phyloP scores from a whole-genome alignment of 2,888 invertebrate genomes.

The Andrena haemorrhoa region DNA sequence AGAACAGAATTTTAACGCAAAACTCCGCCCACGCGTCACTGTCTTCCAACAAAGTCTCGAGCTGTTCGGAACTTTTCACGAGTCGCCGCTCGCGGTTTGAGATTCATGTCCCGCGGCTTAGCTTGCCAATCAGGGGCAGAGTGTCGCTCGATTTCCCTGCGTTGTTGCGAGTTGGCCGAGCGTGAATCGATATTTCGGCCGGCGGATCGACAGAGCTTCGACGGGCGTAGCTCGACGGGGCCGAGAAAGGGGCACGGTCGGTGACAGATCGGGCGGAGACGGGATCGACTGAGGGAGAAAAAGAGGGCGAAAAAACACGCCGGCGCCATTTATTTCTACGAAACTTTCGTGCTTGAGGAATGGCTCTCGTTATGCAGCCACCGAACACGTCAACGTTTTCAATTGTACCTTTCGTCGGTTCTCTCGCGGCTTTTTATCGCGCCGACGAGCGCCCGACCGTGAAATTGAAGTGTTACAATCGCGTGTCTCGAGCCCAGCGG shows the following conservation, averaged over 20 bases:
- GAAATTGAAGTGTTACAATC: slow-evolving; percentile 40
- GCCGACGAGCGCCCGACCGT: slow-evolving; percentile 30
- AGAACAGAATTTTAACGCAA: too few relatives aligned
- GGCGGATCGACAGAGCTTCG: slow-evolving; percentile 23
- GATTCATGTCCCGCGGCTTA: not conserved
- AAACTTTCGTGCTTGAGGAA: slow-evolving; percentile 74
- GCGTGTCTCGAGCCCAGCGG: slow-evolving; percentile 22
- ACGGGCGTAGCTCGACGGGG: not conserved
- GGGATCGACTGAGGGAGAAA: slow-evolving; percentile 9
- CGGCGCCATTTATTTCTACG: slow-evolving; percentile 71
- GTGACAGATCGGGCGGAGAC: slow-evolving; percentile 33
- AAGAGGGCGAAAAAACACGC: not conserved
- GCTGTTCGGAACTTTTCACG: too few relatives aligned
- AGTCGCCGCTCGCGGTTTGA: too few relatives aligned
- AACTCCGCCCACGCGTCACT: too few relatives aligned
- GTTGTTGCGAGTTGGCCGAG: slow-evolving; percentile 9
- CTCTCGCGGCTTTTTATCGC: slow-evolving; percentile 39
- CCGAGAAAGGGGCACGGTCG: slow-evolving; percentile 9
- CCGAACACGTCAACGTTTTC: slow-evolving; percentile 68
- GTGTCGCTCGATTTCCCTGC: not conserved
- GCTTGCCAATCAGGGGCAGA: slow-evolving; percentile 13
- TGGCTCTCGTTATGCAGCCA: slow-evolving; percentile 74
- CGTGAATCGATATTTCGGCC: slow-evolving; percentile 28
- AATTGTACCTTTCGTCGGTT: slow-evolving; percentile 55
- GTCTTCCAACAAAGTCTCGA: too few relatives aligned